Percentiles rank a stretch among this genome's conserved stretches.
phyloP scores from a whole-genome alignment of 1,140 invertebrate species.

The Drosophila albomicans region DNA sequence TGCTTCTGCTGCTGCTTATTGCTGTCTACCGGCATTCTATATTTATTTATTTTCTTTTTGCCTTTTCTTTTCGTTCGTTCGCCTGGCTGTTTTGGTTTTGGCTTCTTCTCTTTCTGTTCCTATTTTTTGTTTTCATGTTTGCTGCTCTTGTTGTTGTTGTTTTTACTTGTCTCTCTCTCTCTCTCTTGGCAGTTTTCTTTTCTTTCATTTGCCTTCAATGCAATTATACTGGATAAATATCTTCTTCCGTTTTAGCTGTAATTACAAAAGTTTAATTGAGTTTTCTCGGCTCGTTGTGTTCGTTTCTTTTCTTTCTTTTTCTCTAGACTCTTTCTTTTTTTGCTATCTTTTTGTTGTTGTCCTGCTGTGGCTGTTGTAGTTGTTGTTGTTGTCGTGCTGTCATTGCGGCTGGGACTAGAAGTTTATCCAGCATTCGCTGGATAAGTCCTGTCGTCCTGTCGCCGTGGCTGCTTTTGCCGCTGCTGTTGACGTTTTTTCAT shows the following conservation, averaged over 20 bases:
- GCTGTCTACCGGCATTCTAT: conserved; percentile 54
- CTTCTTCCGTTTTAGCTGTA: conserved; percentile 85
- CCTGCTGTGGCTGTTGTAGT: conserved; percentile 25
- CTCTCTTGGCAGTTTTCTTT: conserved; percentile 48
- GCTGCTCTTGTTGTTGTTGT: conserved; percentile 4
- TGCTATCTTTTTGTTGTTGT: conserved; percentile 34
- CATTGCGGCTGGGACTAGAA: conserved; percentile 60
- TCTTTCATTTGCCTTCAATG: conserved; percentile 84
- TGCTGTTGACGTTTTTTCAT: conserved; percentile 64
- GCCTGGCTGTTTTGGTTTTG: conserved; percentile 47
- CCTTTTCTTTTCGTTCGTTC: conserved; percentile 50
- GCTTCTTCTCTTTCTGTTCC: conserved; percentile 21
- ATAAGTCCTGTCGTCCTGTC: conserved; percentile 54
- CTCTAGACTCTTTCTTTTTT: conserved; percentile 21
- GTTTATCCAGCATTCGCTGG: conserved; percentile 69
- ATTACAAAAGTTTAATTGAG: conserved; percentile 85
- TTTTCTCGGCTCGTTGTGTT: conserved; percentile 84
- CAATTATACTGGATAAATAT: conserved; percentile 85
- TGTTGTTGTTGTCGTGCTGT: conserved; percentile 30
- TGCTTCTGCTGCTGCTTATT: conserved; percentile 4
- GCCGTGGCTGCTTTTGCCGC: conserved; percentile 21
- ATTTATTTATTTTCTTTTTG: conserved; percentile 77
- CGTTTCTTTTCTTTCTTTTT: conserved; percentile 31
- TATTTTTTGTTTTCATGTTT: not conserved
- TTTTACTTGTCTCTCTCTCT: conserved; percentile 20